phyloP scores from a whole-genome alignment of 2,113 vertebrate genomes.

The Oryzias celebensis region DNA sequence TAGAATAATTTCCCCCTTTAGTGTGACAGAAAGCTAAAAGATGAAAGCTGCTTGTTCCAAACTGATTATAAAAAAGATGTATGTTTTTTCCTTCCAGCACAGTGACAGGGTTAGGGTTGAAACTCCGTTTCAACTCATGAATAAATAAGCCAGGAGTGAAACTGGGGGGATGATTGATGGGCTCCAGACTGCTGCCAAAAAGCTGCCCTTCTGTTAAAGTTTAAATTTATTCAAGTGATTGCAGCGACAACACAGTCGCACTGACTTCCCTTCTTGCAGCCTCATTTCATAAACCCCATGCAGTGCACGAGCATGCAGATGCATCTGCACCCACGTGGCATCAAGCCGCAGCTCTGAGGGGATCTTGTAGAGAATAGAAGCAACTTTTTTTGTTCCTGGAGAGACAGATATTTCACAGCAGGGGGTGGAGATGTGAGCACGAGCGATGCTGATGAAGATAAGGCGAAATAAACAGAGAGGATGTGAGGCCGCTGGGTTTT shows the following conservation, averaged over 20 bases:
- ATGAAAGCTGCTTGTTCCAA: background rate
- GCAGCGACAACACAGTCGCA: constrained; percentile 7
- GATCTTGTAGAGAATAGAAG: constrained; percentile 17
- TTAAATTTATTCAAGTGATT: constrained; percentile 16
- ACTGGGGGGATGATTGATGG: constrained; percentile 3
- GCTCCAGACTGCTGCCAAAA: constrained; percentile 4
- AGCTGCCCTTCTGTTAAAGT: constrained; percentile 5
- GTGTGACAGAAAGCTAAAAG: no score
- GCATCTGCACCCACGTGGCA: constrained; percentile 10
- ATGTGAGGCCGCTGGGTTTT: constrained; percentile 45
- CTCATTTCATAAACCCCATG: no score
- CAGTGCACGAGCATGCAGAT: background rate
- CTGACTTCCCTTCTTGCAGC: background rate
- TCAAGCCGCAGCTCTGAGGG: constrained; percentile 20
- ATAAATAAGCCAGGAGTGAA: constrained; percentile 6
- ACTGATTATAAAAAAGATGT: background rate
- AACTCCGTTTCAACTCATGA: constrained; percentile 14
- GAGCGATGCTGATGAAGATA: constrained; percentile 45
- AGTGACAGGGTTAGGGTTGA: background rate
- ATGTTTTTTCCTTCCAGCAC: background rate
- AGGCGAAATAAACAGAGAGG: constrained; percentile 31
- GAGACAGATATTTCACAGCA: constrained; percentile 35
- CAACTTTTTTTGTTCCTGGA: constrained; percentile 16
- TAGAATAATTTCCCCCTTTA: no score
- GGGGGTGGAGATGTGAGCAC: constrained; percentile 4